Conservation (phyloP, 2,888 invertebrate species). For the Drosophila mercatorum region DNA sequence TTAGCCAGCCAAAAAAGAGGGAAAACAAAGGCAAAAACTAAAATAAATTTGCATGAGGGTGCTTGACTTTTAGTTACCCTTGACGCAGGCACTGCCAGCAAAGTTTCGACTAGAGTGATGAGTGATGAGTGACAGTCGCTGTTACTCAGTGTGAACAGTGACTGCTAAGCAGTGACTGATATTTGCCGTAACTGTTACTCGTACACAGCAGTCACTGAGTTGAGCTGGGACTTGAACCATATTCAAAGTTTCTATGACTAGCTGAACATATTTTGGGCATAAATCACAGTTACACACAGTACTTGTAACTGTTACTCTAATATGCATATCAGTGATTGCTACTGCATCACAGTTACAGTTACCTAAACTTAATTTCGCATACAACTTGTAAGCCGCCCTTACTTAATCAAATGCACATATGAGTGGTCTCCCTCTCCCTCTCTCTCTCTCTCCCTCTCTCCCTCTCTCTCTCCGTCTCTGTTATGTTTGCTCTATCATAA, state of each 20-base stretch:
- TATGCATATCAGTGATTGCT: not conserved
- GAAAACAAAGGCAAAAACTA: slow-evolving; percentile 11
- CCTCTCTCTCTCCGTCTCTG: not conserved
- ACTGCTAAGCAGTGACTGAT: not conserved
- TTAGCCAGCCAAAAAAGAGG: not conserved
- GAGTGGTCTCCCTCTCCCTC: not conserved
- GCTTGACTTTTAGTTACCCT: slow-evolving; percentile 12
- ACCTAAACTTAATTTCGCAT: not conserved
- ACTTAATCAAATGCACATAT: slow-evolving; percentile 4
- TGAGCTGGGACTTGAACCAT: too few species aligned
- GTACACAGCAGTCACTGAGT: not conserved
- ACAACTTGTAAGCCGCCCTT: not conserved
- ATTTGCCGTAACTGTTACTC: not conserved
- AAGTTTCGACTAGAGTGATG: not conserved
- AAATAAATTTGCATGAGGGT: slow-evolving; percentile 27
- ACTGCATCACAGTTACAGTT: not conserved
- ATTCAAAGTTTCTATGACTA: not conserved
- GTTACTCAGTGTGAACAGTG: not conserved
- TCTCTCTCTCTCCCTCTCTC: not conserved
- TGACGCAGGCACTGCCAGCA: not conserved
- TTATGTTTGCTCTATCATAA: slow-evolving; percentile 14
- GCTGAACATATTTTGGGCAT: not conserved
- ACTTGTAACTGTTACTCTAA: not conserved
- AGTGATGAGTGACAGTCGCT: not conserved
- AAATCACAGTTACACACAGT: not conserved